Percentiles rank a stretch among this genome's conserved stretches.
These are phyloP conservation scores for Oxycera nigricornis DNA, from an alignment of 2,888 invertebrate genomes.

Conservation along the genomic window DNA sequence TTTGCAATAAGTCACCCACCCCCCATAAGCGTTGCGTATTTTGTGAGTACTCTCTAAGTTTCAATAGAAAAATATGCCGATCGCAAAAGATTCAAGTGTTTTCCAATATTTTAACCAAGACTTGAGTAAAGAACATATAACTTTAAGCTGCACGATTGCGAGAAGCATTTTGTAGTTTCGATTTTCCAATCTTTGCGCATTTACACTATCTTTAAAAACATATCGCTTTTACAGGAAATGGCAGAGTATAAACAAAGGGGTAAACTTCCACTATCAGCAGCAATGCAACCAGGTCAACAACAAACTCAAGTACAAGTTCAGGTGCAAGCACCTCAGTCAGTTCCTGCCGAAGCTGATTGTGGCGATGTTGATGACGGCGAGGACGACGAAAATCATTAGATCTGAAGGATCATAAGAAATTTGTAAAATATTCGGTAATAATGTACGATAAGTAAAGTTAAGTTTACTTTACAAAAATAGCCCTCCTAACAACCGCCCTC, in stretches of 20 bases:
- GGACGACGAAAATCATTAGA: slow-evolving; percentile 63
- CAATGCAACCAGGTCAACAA: slow-evolving; percentile 53
- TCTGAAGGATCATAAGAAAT: slow-evolving; percentile 48
- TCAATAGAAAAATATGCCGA: too few species aligned
- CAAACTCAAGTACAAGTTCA: slow-evolving; percentile 37
- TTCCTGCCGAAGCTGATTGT: slow-evolving; percentile 60
- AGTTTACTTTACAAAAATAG: slow-evolving; percentile 41
- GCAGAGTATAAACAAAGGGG: slow-evolving; percentile 63
- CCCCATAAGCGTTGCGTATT: too few species aligned
- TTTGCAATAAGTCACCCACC: too few species aligned
- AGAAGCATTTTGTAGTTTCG: too few species aligned
- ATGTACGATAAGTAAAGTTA: slow-evolving; percentile 47
- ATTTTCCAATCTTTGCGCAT: too few species aligned
- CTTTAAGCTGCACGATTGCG: too few species aligned
- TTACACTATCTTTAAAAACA: background rate
- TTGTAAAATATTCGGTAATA: slow-evolving; percentile 47
- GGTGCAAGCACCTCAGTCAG: slow-evolving; percentile 55
- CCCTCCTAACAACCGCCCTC: slow-evolving; percentile 15
- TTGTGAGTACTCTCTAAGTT: too few species aligned
- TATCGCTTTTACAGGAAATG: slow-evolving; percentile 58
- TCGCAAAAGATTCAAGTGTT: too few species aligned
- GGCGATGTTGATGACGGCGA: slow-evolving; percentile 62
- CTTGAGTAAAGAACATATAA: too few species aligned
- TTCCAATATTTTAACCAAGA: too few species aligned
- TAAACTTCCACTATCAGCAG: slow-evolving; percentile 62